These are phyloP conservation scores for Pristionchus maxplancki DNA, from an alignment of 2,888 invertebrate species.

Conservation along the genomic window DNA sequence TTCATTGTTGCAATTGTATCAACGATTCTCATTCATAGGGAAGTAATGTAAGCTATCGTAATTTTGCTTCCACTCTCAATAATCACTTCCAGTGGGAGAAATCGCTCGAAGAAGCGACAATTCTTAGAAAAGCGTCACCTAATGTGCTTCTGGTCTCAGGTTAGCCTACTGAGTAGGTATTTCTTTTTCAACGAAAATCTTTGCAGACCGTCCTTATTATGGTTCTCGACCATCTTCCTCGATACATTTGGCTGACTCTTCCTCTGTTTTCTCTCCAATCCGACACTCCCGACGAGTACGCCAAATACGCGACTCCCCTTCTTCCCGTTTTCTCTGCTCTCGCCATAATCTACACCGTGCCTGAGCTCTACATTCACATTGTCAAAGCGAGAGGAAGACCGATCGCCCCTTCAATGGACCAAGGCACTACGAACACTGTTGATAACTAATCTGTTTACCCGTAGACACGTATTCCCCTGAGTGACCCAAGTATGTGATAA, in stretches of 20 bases:
- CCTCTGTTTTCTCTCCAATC: neutral
- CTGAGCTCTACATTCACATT: slow-evolving; percentile 11
- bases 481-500: neutral
- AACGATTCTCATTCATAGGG: neutral
- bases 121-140: neutral
- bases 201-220: neutral
- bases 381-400: neutral
- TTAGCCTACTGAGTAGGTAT: neutral
- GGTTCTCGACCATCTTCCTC: neutral
- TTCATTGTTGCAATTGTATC: neutral
- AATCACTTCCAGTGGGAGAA: neutral
- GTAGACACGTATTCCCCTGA: neutral
- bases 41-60: neutral
- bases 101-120: neutral
- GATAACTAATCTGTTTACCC: neutral
- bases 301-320: neutral
- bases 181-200: neutral
- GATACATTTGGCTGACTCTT: neutral
- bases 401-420: neutral
- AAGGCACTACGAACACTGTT: neutral
- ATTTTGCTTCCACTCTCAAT: neutral
- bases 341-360: neutral
- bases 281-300: neutral
- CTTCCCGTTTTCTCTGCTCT: neutral
- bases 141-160: slow-evolving; percentile 5